Evolutionary conservation across 1,140 invertebrate genomes (phyloP).

Genomic region (Drosophila bocki): DNA sequence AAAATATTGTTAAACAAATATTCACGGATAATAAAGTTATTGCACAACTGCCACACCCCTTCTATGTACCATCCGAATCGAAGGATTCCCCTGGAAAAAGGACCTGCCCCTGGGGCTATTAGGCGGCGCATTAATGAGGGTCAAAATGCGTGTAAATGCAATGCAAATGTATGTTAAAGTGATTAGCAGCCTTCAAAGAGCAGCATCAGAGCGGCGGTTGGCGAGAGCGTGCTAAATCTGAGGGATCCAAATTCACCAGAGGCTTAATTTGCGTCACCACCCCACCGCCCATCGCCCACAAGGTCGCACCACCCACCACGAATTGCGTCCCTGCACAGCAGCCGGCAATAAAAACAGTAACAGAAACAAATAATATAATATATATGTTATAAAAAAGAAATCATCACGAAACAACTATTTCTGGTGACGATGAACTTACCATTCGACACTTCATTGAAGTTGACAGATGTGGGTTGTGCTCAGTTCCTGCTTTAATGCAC

Average conservation of each 20-base stretch:
- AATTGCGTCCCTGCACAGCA: constrained; percentile 62
- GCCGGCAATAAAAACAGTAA: constrained; percentile 76
- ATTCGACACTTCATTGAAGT: constrained; percentile 83
- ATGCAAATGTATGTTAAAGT: constrained; percentile 85
- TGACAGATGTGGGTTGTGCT: constrained; percentile 80
- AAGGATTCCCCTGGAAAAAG: constrained; percentile 32
- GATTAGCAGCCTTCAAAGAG: constrained; percentile 82
- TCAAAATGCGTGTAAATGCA: constrained; percentile 83
- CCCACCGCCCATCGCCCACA: constrained; percentile 15
- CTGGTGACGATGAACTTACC: constrained; percentile 74
- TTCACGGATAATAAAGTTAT: constrained; percentile 41
- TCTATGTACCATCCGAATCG: neutral
- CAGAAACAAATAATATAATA: constrained; percentile 51
- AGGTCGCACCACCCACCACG: constrained; percentile 11
- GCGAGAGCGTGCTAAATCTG: constrained; percentile 41
- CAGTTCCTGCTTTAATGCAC: neutral
- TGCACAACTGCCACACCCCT: neutral
- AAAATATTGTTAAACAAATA: constrained; percentile 26
- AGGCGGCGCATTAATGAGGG: constrained; percentile 73
- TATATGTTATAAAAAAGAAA: constrained; percentile 51
- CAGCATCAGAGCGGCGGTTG: neutral
- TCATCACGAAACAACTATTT: constrained; percentile 75
- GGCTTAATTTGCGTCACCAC: constrained; percentile 65
- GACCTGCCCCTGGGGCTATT: constrained; percentile 57
- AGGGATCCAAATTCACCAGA: constrained; percentile 71